Percentiles rank a stretch among this genome's conserved stretches.
phyloP scores from a whole-genome alignment of 2,113 vertebrate genomes.

The Pangasianodon hypophthalmus region DNA sequence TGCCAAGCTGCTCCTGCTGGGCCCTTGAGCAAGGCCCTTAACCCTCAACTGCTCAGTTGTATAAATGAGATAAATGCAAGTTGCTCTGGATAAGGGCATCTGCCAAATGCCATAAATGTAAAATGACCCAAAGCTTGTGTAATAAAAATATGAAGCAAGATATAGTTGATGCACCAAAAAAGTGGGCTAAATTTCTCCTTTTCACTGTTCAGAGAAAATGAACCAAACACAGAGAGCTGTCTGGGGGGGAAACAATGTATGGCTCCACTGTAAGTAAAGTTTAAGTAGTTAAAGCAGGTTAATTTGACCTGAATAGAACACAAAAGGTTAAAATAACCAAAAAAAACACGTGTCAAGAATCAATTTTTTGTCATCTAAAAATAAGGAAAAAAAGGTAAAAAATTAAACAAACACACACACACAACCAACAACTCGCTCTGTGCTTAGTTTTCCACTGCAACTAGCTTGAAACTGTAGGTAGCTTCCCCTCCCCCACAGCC shows the following conservation, averaged over 20 bases:
- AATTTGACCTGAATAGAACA: neutral
- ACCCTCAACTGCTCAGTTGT: no score
- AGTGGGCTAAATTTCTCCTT: neutral
- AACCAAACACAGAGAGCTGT: neutral
- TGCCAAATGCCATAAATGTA: no score
- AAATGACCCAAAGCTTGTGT: neutral
- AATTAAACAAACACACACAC: no score
- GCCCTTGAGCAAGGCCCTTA: no score
- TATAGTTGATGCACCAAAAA: neutral
- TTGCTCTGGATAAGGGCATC: no score
- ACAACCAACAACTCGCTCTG: neutral
- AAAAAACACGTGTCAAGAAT: neutral
- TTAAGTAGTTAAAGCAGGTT: neutral
- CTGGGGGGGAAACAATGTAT: neutral
- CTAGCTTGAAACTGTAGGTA: constrained; percentile 28
- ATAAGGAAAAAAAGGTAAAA: no score
- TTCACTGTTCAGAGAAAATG: neutral
- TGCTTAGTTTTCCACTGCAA: neutral
- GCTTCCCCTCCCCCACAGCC: constrained; percentile 48
- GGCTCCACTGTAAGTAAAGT: neutral
- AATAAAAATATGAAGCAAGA: neutral
- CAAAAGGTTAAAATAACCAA: neutral
- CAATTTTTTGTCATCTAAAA: neutral
- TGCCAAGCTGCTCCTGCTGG: no score
- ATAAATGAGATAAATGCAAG: no score